Evolutionary conservation across 2,797 vertebrate species (phyloP).

Genomic region (Iguana delicatissima): DNA sequence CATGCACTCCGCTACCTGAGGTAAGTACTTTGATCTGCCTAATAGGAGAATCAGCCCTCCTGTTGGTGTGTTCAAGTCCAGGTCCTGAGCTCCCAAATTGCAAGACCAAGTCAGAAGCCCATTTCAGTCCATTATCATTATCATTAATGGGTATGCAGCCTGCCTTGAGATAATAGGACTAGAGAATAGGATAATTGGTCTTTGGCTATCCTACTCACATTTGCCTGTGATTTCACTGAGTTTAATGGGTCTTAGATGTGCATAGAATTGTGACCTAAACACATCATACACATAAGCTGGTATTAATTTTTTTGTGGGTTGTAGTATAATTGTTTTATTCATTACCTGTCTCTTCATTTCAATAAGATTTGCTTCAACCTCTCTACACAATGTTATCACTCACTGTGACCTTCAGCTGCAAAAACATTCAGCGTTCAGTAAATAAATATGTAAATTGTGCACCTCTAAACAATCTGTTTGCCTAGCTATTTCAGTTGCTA

Average conservation of each 20-base stretch:
- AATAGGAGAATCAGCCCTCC: neutral
- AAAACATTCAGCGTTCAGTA: neutral
- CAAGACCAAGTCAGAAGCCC: neutral
- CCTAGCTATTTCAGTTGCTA: neutral
- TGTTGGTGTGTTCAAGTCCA: neutral
- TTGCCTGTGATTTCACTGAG: neutral
- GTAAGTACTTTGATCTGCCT: neutral
- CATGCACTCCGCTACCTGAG: neutral
- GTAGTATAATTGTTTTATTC: neutral
- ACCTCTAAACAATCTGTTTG: neutral
- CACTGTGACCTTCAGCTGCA: neutral
- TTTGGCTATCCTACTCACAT: neutral
- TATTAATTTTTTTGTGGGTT: neutral
- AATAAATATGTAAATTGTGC: neutral
- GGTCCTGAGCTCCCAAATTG: neutral
- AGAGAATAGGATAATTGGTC: neutral
- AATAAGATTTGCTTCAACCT: neutral
- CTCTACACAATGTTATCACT: neutral
- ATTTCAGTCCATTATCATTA: neutral
- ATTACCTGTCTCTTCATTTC: neutral
- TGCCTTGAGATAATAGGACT: neutral
- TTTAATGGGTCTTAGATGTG: neutral
- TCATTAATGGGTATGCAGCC: neutral
- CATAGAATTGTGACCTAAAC: neutral
- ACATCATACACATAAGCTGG: neutral